A percentile compares a stretch with the other conserved stretches of the same genome.
phyloP scores from a whole-genome alignment of 2,888 invertebrate genomes.

The Willowsia nigromaculata region DNA sequence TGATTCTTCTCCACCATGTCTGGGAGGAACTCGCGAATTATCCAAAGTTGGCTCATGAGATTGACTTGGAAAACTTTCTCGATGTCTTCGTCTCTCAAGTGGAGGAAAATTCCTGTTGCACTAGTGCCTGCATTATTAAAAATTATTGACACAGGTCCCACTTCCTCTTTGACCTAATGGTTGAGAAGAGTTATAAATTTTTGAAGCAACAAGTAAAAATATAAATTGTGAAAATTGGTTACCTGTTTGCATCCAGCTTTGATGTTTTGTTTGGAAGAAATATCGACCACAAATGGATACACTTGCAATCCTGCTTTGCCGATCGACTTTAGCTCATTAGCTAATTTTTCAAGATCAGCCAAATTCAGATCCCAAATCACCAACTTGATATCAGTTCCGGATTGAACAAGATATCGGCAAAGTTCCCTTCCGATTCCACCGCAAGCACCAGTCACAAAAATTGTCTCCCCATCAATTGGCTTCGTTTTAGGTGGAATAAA shows the following conservation, averaged over 20 bases:
- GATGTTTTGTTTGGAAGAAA: slow-evolving; percentile 83
- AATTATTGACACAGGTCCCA: slow-evolving; percentile 67
- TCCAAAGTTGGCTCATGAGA: slow-evolving; percentile 75
- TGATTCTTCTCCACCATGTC: slow-evolving; percentile 70
- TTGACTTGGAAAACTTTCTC: slow-evolving; percentile 70
- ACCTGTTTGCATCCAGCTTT: slow-evolving; percentile 57
- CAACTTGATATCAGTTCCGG: slow-evolving; percentile 79
- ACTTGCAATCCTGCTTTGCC: slow-evolving; percentile 81
- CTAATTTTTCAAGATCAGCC: slow-evolving; percentile 82
- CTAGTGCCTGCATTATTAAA: slow-evolving; percentile 76
- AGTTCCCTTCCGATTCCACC: slow-evolving; percentile 86
- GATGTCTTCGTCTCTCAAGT: slow-evolving; percentile 61
- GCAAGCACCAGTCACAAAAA: slow-evolving; percentile 83
- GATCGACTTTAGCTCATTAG: slow-evolving; percentile 80
- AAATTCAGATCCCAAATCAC: slow-evolving; percentile 86
- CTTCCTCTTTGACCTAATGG: slow-evolving; percentile 64
- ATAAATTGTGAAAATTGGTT: neutral
- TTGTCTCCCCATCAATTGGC: slow-evolving; percentile 55
- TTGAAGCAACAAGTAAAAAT: neutral
- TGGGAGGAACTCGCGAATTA: slow-evolving; percentile 69
- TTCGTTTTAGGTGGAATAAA: slow-evolving; percentile 62
- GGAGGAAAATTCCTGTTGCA: slow-evolving; percentile 46
- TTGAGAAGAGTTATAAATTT: neutral
- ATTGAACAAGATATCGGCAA: slow-evolving; percentile 83
- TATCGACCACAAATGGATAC: slow-evolving; percentile 83